Conservation (phyloP, 2,888 invertebrate genomes). For the Chymomyza fuscimana region DNA sequence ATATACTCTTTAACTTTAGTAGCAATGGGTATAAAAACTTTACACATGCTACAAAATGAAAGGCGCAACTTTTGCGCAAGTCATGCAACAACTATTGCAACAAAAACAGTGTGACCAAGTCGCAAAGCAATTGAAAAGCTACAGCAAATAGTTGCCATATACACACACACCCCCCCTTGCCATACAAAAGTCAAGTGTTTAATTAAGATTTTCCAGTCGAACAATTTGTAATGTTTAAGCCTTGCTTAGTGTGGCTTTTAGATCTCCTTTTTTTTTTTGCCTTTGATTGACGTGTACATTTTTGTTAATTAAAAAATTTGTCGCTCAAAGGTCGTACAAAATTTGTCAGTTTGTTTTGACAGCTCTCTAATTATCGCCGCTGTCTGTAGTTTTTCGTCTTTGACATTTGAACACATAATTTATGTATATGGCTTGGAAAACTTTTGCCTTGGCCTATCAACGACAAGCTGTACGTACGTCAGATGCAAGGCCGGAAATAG, state of each 20-base stretch:
- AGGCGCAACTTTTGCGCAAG: constrained; percentile 37
- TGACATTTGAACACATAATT: background rate
- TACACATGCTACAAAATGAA: constrained; percentile 14
- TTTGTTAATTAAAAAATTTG: background rate
- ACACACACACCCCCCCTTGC: constrained; percentile 32
- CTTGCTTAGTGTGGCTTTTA: background rate
- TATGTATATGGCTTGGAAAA: background rate
- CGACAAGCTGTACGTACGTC: no score
- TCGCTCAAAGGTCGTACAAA: constrained; percentile 1
- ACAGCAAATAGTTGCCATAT: constrained; percentile 56
- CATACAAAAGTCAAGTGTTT: constrained; percentile 59
- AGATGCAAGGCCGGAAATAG: background rate
- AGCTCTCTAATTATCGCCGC: background rate
- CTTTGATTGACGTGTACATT: background rate
- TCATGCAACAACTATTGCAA: constrained; percentile 7
- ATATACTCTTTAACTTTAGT: no score
- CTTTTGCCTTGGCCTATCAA: background rate
- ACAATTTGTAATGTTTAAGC: constrained; percentile 47
- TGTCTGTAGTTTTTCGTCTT: background rate
- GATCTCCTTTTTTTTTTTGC: background rate
- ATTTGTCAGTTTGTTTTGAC: background rate
- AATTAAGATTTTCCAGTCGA: constrained; percentile 56
- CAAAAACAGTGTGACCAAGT: background rate
- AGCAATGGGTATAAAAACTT: background rate
- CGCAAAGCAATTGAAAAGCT: constrained; percentile 43